A percentile compares a stretch with the other conserved stretches of the same genome.
These are phyloP conservation scores for Hippocampus kuda DNA, from an alignment of 2,797 vertebrate genomes.

Conservation along the genomic window DNA sequence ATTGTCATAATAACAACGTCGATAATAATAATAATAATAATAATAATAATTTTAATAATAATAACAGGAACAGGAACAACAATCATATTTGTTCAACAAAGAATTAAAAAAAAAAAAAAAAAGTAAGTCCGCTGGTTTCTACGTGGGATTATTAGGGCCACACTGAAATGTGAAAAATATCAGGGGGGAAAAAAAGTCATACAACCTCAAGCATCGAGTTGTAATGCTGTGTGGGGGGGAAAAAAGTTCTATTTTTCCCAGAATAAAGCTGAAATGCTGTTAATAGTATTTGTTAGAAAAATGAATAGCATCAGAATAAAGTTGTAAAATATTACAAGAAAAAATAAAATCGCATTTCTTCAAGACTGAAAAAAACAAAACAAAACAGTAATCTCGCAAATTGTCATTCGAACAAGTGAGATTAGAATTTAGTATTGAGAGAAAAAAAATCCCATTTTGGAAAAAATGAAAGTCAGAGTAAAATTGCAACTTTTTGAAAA, in stretches of 20 bases:
- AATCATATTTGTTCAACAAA: constrained; percentile 72
- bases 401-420: background rate
- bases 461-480: background rate
- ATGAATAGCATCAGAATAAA: no score
- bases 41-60: constrained; percentile 54
- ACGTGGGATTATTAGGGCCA: constrained; percentile 1
- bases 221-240: no score
- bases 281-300: background rate
- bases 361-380: no score
- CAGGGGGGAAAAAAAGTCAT: background rate
- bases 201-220: background rate
- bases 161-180: constrained; percentile 1
- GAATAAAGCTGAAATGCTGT: background rate
- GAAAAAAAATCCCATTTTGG: background rate
- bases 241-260: background rate
- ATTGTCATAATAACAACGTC: constrained; percentile 70
- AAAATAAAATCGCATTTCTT: no score
- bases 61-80: constrained; percentile 64
- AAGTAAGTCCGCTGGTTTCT: constrained; percentile 66
- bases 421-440: background rate
- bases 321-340: no score
- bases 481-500: background rate
- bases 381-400: background rate
- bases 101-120: constrained; percentile 65
- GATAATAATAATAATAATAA: constrained; percentile 67